A percentile compares a stretch with the other conserved stretches of the same genome.
Conservation (phyloP, 2,797 vertebrate genomes). For the Pangasius macronema region DNA sequence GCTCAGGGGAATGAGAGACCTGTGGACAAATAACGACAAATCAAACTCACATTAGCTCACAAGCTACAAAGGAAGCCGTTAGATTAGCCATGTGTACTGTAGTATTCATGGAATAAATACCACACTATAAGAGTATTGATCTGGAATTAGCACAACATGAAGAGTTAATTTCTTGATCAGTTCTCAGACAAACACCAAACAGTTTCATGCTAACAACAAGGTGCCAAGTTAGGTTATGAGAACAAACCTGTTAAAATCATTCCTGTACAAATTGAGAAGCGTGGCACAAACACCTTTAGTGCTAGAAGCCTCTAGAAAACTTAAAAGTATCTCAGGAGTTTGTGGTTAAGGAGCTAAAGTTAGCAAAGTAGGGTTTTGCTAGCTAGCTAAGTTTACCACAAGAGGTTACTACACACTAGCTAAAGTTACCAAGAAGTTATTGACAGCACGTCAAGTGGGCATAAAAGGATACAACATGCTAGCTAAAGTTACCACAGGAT, state of each 20-base stretch:
- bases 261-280: neutral
- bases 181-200: neutral
- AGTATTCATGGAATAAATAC: neutral
- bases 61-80: neutral
- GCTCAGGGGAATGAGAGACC: conserved; percentile 1
- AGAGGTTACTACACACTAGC: neutral
- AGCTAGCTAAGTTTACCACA: neutral
- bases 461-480: neutral
- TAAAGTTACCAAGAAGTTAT: neutral
- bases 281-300: neutral
- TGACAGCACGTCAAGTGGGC: neutral
- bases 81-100: too few species aligned
- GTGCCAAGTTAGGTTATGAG: neutral
- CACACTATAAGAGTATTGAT: neutral
- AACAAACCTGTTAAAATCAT: neutral
- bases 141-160: neutral
- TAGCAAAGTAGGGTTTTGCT: neutral
- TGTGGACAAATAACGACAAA: neutral
- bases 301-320: neutral
- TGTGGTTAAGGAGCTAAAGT: neutral
- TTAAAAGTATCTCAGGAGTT: neutral
- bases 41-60: neutral
- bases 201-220: neutral
- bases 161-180: neutral
- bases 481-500: neutral